A percentile compares a stretch with the other conserved stretches of the same genome.
phyloP scores from a whole-genome alignment of 1,140 invertebrate species.

The Megalopta genalis region DNA sequence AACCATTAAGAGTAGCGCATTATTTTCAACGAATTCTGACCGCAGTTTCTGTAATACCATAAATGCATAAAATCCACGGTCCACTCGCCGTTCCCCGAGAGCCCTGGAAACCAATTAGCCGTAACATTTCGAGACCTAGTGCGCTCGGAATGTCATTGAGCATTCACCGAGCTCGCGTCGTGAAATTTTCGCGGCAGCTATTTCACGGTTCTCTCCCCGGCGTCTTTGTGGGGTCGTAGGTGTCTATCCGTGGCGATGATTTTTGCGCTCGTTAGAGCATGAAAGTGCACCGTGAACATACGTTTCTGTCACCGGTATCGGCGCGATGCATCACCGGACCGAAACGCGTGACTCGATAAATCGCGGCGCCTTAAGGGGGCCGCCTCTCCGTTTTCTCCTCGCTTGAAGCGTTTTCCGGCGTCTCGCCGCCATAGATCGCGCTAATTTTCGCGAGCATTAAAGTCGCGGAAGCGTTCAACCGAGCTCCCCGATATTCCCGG shows the following conservation, averaged over 20 bases:
- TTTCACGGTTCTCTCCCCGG: background rate
- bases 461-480: constrained; percentile 31
- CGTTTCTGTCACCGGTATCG: constrained; percentile 39
- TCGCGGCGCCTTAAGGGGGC: constrained; percentile 1
- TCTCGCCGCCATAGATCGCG: background rate
- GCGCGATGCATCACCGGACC: constrained; percentile 32
- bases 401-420: background rate
- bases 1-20: too few species aligned
- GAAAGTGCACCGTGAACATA: constrained; percentile 46
- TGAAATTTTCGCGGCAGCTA: background rate
- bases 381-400: constrained; percentile 20
- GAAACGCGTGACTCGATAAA: constrained; percentile 39
- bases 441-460: constrained; percentile 28
- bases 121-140: background rate
- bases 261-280: constrained; percentile 61
- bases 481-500: background rate
- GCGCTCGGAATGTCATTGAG: background rate
- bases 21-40: too few species aligned
- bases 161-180: background rate
- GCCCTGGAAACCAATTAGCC: background rate
- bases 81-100: too few species aligned
- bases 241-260: constrained; percentile 49
- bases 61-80: too few species aligned
- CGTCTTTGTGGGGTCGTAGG: constrained; percentile 28
- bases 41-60: too few species aligned